Percentiles rank a stretch among this genome's conserved stretches.
Evolutionary conservation across 2,797 vertebrate species (phyloP).

Genomic region (Etheostoma nigrum): DNA sequence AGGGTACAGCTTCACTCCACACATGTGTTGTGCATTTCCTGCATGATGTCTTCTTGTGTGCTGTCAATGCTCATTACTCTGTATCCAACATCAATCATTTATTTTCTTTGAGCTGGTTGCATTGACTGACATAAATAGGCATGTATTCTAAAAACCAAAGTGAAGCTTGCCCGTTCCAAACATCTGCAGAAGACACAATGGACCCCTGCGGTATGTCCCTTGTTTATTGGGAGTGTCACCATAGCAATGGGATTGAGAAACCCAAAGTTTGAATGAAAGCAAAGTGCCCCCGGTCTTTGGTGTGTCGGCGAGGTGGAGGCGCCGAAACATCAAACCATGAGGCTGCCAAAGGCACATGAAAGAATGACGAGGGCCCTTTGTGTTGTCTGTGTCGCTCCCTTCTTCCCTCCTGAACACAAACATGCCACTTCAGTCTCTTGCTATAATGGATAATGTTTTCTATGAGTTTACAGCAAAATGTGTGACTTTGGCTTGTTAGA

Average conservation of each 20-base stretch:
- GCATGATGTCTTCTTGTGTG: background rate
- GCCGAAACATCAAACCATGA: conserved; percentile 60
- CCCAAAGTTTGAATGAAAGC: conserved; percentile 57
- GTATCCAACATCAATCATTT: background rate
- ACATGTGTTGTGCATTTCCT: background rate
- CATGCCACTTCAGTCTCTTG: background rate
- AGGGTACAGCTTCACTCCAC: background rate
- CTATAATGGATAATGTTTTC: conserved; percentile 13
- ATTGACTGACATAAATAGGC: background rate
- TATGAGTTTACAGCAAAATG: background rate
- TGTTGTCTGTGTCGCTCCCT: conserved; percentile 15
- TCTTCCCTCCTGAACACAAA: too few relatives aligned
- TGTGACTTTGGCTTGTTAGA: conserved; percentile 4
- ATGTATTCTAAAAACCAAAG: conserved; percentile 7
- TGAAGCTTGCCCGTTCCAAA: conserved; percentile 30
- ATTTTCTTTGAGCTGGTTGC: background rate
- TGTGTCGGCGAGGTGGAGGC: conserved; percentile 53
- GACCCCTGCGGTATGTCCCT: background rate
- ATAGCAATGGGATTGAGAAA: conserved; percentile 67
- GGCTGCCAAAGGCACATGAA: conserved; percentile 63
- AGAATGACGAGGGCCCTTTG: conserved; percentile 37
- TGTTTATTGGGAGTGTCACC: conserved; percentile 52
- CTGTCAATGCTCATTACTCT: background rate
- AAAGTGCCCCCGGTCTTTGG: conserved; percentile 43
- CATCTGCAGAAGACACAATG: conserved; percentile 56